Evolutionary conservation across 2,888 invertebrate species (phyloP).

Genomic region (Azorinus chamasolen): DNA sequence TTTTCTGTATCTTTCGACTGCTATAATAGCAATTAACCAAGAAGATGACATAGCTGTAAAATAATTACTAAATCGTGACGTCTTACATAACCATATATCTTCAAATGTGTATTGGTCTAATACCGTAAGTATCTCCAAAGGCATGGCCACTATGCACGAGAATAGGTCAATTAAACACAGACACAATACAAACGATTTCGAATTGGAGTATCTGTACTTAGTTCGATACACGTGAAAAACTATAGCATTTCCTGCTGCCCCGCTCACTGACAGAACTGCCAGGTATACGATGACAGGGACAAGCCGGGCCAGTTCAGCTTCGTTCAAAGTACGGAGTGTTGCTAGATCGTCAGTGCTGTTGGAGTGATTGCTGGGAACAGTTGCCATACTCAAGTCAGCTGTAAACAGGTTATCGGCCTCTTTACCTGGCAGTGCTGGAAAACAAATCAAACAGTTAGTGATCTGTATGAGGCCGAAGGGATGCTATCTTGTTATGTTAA

Average conservation of each 20-base stretch:
- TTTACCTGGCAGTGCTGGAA: too few species aligned
- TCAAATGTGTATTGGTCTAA: background rate
- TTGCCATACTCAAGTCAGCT: too few species aligned
- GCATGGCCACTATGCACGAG: background rate
- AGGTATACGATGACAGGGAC: constrained; percentile 5
- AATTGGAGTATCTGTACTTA: background rate
- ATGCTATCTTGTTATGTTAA: too few species aligned
- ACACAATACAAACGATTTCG: background rate
- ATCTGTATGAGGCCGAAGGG: too few species aligned
- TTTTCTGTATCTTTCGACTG: constrained; percentile 65
- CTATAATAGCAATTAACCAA: constrained; percentile 40
- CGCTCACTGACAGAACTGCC: background rate
- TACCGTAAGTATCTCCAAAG: constrained; percentile 1
- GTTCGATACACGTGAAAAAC: constrained; percentile 2
- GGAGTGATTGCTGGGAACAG: too few species aligned
- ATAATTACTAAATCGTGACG: constrained; percentile 3
- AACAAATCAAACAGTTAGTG: too few species aligned
- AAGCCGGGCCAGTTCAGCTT: background rate
- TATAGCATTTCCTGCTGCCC: background rate
- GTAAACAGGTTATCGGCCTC: too few species aligned
- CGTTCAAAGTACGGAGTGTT: too few species aligned
- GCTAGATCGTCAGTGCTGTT: too few species aligned
- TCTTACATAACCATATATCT: background rate
- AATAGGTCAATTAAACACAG: constrained; percentile 5
- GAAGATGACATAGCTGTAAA: constrained; percentile 2